Evolutionary conservation across 2,797 vertebrate genomes (phyloP).

Genomic region (Huso huso): DNA sequence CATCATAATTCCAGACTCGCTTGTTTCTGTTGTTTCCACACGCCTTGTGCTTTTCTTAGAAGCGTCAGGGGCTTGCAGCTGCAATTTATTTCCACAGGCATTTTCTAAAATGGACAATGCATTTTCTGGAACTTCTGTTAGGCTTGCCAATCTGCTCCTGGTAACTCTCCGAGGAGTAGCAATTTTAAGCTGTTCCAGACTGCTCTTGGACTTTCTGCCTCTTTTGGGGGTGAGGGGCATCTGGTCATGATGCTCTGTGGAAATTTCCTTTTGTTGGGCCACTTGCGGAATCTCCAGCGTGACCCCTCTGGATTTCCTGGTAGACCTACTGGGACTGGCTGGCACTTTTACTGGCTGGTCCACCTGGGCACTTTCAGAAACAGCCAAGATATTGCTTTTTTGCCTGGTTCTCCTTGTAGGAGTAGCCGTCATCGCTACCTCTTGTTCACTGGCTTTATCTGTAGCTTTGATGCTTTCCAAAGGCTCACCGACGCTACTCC

Average conservation of each 20-base stretch:
- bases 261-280: constrained; percentile 31
- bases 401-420: constrained; percentile 34
- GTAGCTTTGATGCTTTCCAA: constrained; percentile 21
- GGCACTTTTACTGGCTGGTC: background rate
- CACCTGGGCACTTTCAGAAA: constrained; percentile 12
- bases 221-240: constrained; percentile 41
- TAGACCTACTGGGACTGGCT: constrained; percentile 35
- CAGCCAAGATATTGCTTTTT: constrained; percentile 4
- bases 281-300: constrained; percentile 39
- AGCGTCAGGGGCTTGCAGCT: constrained; percentile 45
- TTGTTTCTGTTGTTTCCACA: constrained; percentile 30
- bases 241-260: constrained; percentile 24
- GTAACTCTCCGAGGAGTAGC: constrained; percentile 28
- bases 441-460: constrained; percentile 16
- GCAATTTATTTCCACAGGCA: constrained; percentile 44
- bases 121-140: constrained; percentile 17
- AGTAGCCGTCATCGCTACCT: constrained; percentile 18
- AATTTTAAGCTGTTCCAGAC: constrained; percentile 15
- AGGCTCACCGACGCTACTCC: constrained; percentile 10
- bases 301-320: constrained; percentile 36
- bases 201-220: constrained; percentile 38
- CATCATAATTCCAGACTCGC: background rate
- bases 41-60: constrained; percentile 38
- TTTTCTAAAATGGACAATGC: constrained; percentile 34
- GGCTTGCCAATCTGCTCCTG: constrained; percentile 49